phyloP scores from a whole-genome alignment of 2,113 vertebrate genomes.

The Xyrauchen texanus region DNA sequence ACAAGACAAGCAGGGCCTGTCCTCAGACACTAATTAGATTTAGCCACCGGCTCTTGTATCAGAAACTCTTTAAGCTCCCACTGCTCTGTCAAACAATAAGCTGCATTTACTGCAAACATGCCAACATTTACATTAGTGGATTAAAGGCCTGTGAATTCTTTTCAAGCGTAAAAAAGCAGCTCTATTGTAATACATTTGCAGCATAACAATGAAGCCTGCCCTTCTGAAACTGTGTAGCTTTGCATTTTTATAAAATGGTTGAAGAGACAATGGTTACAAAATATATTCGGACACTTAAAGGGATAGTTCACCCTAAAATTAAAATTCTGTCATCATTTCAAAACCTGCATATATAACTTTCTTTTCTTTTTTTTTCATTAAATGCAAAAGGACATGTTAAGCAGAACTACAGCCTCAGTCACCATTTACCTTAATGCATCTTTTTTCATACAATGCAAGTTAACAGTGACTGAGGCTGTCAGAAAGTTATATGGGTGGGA shows the following conservation, averaged over 20 bases:
- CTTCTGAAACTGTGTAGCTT: background rate
- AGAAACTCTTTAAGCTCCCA: slow-evolving; percentile 62
- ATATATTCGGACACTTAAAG: too few relatives aligned
- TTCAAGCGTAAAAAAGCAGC: slow-evolving; percentile 23
- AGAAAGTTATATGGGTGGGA: too few relatives aligned
- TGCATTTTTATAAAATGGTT: background rate
- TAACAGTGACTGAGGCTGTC: too few relatives aligned
- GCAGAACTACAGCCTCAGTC: too few relatives aligned
- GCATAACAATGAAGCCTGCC: background rate
- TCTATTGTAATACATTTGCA: background rate
- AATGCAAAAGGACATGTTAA: too few relatives aligned
- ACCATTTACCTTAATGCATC: too few relatives aligned
- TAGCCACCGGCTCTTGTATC: slow-evolving; percentile 58
- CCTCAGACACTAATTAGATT: slow-evolving; percentile 71
- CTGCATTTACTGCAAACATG: slow-evolving; percentile 67
- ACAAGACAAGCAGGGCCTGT: slow-evolving; percentile 70
- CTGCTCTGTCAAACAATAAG: slow-evolving; percentile 64
- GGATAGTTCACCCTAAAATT: too few relatives aligned
- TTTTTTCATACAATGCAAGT: too few relatives aligned
- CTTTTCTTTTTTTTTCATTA: too few relatives aligned
- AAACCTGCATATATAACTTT: too few relatives aligned
- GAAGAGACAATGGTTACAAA: background rate
- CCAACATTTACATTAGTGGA: slow-evolving; percentile 62
- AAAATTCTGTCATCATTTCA: too few relatives aligned
- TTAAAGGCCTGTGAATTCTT: slow-evolving; percentile 57